Conservation (phyloP, 2,113 vertebrate genomes). For the Nannospalax galili region DNA sequence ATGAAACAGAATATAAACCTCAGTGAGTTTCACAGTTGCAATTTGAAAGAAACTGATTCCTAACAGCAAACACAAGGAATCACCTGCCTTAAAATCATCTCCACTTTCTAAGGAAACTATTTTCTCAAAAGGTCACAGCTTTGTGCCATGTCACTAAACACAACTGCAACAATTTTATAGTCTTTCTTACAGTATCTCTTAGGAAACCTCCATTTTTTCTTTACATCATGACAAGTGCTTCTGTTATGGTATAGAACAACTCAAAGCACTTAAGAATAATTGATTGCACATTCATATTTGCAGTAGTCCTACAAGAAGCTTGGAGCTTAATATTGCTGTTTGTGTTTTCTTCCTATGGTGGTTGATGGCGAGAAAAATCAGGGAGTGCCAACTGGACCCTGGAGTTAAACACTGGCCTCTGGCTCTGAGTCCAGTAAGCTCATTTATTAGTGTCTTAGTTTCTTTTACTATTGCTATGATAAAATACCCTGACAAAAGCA, state of each 20-base stretch:
- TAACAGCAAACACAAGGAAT: not conserved
- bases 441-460: not conserved
- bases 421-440: not conserved
- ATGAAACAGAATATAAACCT: not conserved
- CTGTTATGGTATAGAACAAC: not conserved
- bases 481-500: too few relatives aligned
- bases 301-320: not conserved
- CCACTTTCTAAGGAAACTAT: not conserved
- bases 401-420: not conserved
- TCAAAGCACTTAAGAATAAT: not conserved
- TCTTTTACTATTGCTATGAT: too few relatives aligned
- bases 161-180: not conserved
- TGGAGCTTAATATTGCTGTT: not conserved
- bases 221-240: not conserved
- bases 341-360: not conserved
- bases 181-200: not conserved
- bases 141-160: not conserved
- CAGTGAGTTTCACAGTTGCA: not conserved
- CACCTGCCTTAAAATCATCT: not conserved
- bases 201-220: not conserved
- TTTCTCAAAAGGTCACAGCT: not conserved
- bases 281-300: not conserved
- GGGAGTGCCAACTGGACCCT: not conserved
- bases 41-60: not conserved
- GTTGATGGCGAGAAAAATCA: not conserved